These are phyloP conservation scores for Sminthurides aquaticus DNA, from an alignment of 2,888 invertebrate genomes.

Conservation along the genomic window DNA sequence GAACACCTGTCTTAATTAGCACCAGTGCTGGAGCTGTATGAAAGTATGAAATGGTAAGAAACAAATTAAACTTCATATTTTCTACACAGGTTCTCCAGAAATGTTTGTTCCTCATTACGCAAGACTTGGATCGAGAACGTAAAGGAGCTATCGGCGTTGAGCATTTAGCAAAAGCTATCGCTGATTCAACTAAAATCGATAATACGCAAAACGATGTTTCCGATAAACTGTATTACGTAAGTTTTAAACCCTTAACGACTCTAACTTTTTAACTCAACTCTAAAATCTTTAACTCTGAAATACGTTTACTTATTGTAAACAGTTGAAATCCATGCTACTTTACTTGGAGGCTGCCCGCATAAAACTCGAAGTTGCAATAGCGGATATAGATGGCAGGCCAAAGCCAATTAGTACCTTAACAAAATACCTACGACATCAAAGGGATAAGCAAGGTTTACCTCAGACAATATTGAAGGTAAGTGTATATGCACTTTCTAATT, in stretches of 20 bases:
- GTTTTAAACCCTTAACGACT: no score
- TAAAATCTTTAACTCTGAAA: no score
- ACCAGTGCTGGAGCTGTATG: no score
- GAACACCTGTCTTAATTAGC: no score
- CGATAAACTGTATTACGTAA: conserved; percentile 85
- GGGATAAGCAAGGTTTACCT: conserved; percentile 83
- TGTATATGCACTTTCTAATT: conserved; percentile 27
- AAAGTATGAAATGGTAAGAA: no score
- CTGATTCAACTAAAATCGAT: conserved; percentile 76
- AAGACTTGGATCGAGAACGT: conserved; percentile 80
- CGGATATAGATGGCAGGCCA: conserved; percentile 71
- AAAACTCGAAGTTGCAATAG: conserved; percentile 74
- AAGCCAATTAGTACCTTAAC: conserved; percentile 72
- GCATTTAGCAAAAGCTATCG: conserved; percentile 78
- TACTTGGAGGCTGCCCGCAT: conserved; percentile 84
- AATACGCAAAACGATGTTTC: conserved; percentile 84
- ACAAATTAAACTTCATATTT: conserved; percentile 1
- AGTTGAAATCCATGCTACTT: conserved; percentile 88
- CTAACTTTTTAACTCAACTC: background rate
- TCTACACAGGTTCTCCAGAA: conserved; percentile 65
- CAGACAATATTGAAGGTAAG: conserved; percentile 64
- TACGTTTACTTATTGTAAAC: no score
- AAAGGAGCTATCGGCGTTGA: conserved; percentile 83
- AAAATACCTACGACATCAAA: conserved; percentile 67
- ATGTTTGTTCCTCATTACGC: conserved; percentile 73